Evolutionary conservation across 1,140 invertebrate species (phyloP).

Genomic region (Drosophila albomicans): DNA sequence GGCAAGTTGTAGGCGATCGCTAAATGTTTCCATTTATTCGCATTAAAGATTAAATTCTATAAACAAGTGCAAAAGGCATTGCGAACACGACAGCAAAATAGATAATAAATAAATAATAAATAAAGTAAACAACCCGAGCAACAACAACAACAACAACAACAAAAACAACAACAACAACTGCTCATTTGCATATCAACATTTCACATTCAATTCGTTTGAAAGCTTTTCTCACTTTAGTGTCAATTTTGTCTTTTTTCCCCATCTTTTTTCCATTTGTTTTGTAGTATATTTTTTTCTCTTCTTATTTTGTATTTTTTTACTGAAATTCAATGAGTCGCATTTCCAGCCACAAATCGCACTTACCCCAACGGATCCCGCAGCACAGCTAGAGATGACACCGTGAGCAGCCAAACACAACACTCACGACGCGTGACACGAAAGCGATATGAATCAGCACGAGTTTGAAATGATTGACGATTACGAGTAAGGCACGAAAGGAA

Average conservation of each 20-base stretch:
- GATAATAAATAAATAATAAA: slow-evolving; percentile 79
- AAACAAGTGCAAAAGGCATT: slow-evolving; percentile 24
- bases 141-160: slow-evolving; percentile 44
- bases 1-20: slow-evolving; percentile 39
- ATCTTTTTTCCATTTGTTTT: neutral
- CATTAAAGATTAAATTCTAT: slow-evolving; percentile 56
- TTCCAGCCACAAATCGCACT: slow-evolving; percentile 41
- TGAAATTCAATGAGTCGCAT: slow-evolving; percentile 76
- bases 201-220: slow-evolving; percentile 81
- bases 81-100: slow-evolving; percentile 56
- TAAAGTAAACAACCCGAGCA: slow-evolving; percentile 62
- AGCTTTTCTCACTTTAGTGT: slow-evolving; percentile 80
- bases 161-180: slow-evolving; percentile 46
- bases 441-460: neutral
- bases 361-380: slow-evolving; percentile 9
- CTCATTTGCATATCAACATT: slow-evolving; percentile 80
- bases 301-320: slow-evolving; percentile 33
- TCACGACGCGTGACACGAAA: neutral
- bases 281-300: slow-evolving; percentile 10
- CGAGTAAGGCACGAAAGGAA: no score
- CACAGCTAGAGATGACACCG: slow-evolving; percentile 1
- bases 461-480: no score
- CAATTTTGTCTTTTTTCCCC: slow-evolving; percentile 30
- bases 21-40: slow-evolving; percentile 76
- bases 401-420: slow-evolving; percentile 3